Conservation (phyloP, 2,113 vertebrate genomes). For the Pachypanchax playfairii region DNA sequence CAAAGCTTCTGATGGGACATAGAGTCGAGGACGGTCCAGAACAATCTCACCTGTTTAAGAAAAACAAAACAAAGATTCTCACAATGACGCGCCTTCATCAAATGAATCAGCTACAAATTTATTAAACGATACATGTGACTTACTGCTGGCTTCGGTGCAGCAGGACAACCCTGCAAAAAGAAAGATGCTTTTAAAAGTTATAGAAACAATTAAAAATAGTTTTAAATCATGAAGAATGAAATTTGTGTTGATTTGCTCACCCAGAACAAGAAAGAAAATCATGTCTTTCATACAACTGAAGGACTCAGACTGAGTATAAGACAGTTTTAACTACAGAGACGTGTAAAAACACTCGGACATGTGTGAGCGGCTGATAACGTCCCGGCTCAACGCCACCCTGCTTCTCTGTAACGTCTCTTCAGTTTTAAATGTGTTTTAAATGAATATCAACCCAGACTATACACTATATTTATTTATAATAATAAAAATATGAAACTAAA, state of each 20-base stretch:
- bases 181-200: not conserved
- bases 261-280: conserved; percentile 48
- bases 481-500: not conserved
- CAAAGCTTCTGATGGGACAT: conserved; percentile 21
- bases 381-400: conserved; percentile 21
- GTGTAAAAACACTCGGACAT: conserved; percentile 17
- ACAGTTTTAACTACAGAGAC: conserved; percentile 7
- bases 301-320: not conserved
- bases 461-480: too few relatives aligned
- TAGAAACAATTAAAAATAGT: not conserved
- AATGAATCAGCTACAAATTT: not conserved
- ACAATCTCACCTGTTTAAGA: conserved; percentile 32
- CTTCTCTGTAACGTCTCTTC: conserved; percentile 5
- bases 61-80: not conserved
- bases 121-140: conserved; percentile 17
- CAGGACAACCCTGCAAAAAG: conserved; percentile 44
- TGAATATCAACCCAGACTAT: too few relatives aligned
- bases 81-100: not conserved
- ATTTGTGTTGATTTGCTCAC: conserved; percentile 48
- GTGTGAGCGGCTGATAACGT: conserved; percentile 69
- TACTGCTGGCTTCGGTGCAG: conserved; percentile 48
- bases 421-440: not conserved
- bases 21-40: conserved; percentile 42
- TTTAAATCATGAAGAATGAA: not conserved
- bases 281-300: conserved; percentile 22